Percentiles rank a stretch among this genome's conserved stretches.
Evolutionary conservation across 2,797 vertebrate genomes (phyloP).

Genomic region (Muraenolepis orangiensis): DNA sequence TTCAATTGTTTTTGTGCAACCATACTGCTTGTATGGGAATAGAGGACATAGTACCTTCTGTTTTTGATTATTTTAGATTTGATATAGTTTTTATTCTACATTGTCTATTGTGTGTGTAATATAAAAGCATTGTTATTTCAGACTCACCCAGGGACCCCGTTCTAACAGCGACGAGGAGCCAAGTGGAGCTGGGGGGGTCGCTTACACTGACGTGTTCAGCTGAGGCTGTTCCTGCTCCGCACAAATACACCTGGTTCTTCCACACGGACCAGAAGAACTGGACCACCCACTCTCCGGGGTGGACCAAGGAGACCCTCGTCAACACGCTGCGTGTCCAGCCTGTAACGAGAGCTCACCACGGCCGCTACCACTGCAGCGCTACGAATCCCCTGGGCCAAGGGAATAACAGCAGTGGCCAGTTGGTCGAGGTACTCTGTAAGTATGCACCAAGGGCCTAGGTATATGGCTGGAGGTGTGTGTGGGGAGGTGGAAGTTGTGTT

Average conservation of each 20-base stretch:
- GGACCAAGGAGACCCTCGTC: accelerated
- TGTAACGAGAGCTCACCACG: slow-evolving; percentile 41
- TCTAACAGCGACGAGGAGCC: not conserved
- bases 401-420: accelerated
- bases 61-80: too few relatives aligned
- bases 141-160: not conserved
- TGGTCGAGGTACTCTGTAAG: slow-evolving; percentile 64
- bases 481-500: too few relatives aligned
- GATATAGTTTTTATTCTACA: too few relatives aligned
- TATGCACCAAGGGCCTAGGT: slow-evolving; percentile 19
- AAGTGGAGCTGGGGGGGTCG: not conserved
- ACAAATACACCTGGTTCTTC: slow-evolving; percentile 40
- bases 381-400: slow-evolving; percentile 33
- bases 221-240: slow-evolving; percentile 25
- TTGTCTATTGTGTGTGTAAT: not conserved
- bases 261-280: not conserved
- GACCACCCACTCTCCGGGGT: not conserved
- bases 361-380: slow-evolving; percentile 50
- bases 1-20: too few relatives aligned
- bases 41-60: too few relatives aligned
- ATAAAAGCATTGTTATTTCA: not conserved
- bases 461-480: not conserved
- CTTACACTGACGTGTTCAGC: not conserved
- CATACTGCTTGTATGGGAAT: too few relatives aligned
- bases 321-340: accelerated